Base-by-base conservation (phyloP, 2,797 vertebrate genomes). In the Astyanax mexicanus region DNA sequence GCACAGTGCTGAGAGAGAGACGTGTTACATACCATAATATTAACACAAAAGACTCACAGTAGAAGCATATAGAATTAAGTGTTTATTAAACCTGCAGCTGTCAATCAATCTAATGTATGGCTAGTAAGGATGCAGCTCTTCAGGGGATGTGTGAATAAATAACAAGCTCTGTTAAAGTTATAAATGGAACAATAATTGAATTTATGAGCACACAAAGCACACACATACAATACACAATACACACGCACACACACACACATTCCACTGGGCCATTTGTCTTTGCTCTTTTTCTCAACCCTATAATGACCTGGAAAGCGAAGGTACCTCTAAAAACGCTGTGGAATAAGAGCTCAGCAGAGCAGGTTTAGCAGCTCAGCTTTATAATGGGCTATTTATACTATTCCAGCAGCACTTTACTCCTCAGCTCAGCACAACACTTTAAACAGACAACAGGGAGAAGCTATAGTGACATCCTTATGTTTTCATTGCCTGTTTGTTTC, bases 391-490 rank as follows among this genome's bases (percentile, higher is more conserved):
- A 40, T 49, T 60, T 75, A 60, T 60, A 67, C 2, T 17, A 52
- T 44, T 42, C 42, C 38, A 47, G 72, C 35, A 58, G 52, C 64
- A 75, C 73, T 58, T 67, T 67, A 29, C 4, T 15, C 65, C 27
- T 58, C 45, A 68, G 23, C 27, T n/a, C n/a, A 51, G 21, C 6
- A 0, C 29, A 44, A 21, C 25, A 45, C 15, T 35, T 61, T 29
- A 54, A 55, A 58, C 23, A 61, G 27, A 65, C 64, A 32, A 65
- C 68, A 37, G 68, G 47, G 15, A 19, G 67, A 65, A 72, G 69
- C 40, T 15, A 49, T 47, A 49, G 40, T 72, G 69, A 72, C 44
- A 67, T 68, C 47, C 72, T 72, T 40, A 78, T 78, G 65, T 58
- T 72, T 70, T 78, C 40, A 54, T 45, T 42, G 52, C 17, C 69